Evolutionary conservation across 2,113 vertebrate genomes (phyloP).

Genomic region (Canis aureus): DNA sequence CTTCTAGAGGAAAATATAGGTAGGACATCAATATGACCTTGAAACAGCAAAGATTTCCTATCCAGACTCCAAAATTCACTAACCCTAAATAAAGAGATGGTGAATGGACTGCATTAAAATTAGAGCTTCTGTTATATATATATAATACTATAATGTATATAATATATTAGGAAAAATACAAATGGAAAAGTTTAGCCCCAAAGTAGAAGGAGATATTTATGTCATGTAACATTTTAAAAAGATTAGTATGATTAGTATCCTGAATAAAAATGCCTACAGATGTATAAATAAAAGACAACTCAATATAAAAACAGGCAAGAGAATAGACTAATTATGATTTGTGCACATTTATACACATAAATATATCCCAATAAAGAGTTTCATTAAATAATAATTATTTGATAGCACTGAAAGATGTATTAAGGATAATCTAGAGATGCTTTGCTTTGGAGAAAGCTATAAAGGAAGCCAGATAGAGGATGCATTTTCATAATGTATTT

Average conservation of each 20-base stretch:
- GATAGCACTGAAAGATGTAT: neutral
- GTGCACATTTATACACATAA: neutral
- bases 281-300: neutral
- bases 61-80: neutral
- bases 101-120: neutral
- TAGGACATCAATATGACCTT: neutral
- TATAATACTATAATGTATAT: no score
- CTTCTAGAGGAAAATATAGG: neutral
- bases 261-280: neutral
- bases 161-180: neutral
- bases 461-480: neutral
- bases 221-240: neutral
- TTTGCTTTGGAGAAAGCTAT: constrained; percentile 20
- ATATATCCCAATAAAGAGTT: neutral
- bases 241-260: neutral
- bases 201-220: neutral
- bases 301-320: neutral
- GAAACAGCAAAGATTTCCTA: neutral
- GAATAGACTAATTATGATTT: neutral
- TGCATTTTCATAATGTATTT: neutral
- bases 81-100: neutral
- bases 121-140: neutral
- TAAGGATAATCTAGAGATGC: neutral
- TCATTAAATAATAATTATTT: neutral
- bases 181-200: neutral